Evolutionary conservation across 2,113 vertebrate genomes (phyloP).

Genomic region (Grantiella picta): DNA sequence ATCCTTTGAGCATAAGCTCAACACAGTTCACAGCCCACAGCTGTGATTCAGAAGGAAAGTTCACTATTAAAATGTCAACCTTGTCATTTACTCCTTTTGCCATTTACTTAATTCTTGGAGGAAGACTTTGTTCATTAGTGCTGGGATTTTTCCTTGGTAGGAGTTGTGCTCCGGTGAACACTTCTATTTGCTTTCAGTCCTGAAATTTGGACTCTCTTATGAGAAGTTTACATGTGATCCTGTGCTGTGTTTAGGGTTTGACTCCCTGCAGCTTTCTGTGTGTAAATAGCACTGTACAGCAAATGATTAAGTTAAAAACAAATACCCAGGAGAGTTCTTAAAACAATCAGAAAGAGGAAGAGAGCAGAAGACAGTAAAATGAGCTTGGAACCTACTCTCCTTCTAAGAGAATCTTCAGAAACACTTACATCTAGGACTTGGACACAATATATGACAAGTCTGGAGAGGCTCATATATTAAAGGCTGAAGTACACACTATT

Average conservation of each 20-base stretch:
- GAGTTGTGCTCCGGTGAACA: background rate
- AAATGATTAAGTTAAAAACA: background rate
- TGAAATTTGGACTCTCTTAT: background rate
- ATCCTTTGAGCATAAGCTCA: background rate
- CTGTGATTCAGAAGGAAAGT: constrained; percentile 30
- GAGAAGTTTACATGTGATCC: background rate
- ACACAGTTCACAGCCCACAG: constrained; percentile 7
- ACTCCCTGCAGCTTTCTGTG: background rate
- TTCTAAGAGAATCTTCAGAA: background rate
- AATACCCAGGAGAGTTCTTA: background rate
- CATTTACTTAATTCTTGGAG: constrained; percentile 19
- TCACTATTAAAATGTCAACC: constrained; percentile 49
- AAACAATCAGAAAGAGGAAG: background rate
- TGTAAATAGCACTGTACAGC: background rate
- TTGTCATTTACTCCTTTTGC: constrained; percentile 18
- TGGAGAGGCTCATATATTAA: background rate
- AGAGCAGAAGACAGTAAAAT: background rate
- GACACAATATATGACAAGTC: background rate
- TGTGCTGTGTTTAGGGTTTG: background rate
- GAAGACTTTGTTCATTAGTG: constrained; percentile 14
- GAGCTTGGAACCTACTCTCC: background rate
- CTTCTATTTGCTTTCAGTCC: background rate
- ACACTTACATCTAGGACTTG: background rate
- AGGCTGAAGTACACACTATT: background rate
- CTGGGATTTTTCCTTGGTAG: background rate